A percentile compares a stretch with the other conserved stretches of the same genome.
These are phyloP conservation scores for Furcifer pardalis DNA, from an alignment of 2,797 vertebrate species.

Conservation along the genomic window DNA sequence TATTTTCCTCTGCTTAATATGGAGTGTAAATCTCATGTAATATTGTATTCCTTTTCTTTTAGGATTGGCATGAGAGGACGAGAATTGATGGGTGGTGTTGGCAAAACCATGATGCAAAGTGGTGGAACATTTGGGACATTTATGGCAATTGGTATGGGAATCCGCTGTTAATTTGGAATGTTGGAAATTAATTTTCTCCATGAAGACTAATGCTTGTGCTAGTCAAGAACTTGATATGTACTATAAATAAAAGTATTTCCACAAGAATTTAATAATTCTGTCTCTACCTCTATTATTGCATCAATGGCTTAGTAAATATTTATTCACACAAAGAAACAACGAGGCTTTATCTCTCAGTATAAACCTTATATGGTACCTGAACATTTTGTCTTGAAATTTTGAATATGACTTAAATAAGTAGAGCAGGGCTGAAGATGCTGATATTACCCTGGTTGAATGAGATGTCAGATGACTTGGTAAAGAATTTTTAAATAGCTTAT, in stretches of 20 bases:
- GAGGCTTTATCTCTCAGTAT: too few relatives aligned
- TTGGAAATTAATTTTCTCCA: conserved; percentile 18
- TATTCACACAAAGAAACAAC: background rate
- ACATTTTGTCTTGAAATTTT: too few relatives aligned
- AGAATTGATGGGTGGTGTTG: conserved; percentile 96
- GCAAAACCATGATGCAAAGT: conserved; percentile 99
- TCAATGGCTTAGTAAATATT: background rate
- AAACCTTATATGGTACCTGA: too few relatives aligned
- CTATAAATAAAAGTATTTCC: conserved; percentile 68
- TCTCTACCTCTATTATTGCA: background rate
- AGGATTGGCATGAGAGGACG: conserved; percentile 97
- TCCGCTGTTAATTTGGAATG: conserved; percentile 86
- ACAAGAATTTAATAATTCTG: background rate
- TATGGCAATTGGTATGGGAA: conserved; percentile 99
- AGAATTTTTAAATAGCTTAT: too few relatives aligned
- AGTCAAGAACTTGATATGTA: conserved; percentile 40
- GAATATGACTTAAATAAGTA: too few relatives aligned
- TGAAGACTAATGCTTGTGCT: too few relatives aligned
- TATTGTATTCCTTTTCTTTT: conserved; percentile 49
- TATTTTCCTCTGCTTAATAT: background rate
- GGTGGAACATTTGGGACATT: conserved; percentile 98
- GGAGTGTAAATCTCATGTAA: background rate
- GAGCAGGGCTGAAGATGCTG: too few relatives aligned
- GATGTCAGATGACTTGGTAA: too few relatives aligned
- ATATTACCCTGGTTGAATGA: too few relatives aligned